These are phyloP conservation scores for Antennarius striatus DNA, from an alignment of 2,113 vertebrate species.

Conservation along the genomic window DNA sequence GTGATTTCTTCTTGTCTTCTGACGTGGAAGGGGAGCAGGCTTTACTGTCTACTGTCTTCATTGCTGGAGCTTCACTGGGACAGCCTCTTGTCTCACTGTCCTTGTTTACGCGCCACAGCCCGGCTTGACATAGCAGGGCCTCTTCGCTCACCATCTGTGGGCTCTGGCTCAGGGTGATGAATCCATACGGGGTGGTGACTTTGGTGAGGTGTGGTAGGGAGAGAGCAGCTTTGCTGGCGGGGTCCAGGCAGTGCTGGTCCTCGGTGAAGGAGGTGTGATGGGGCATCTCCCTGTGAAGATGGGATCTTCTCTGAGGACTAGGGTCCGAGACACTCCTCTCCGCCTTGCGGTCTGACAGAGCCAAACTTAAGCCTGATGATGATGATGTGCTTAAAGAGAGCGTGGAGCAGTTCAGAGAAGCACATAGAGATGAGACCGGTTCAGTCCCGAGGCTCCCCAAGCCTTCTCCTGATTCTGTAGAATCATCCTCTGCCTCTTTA, in stretches of 20 bases:
- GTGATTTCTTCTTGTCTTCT: conserved; percentile 19
- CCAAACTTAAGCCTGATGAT: not conserved
- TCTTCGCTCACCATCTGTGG: conserved; percentile 81
- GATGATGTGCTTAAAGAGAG: conserved; percentile 43
- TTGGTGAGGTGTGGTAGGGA: conserved; percentile 78
- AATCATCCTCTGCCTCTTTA: conserved; percentile 33
- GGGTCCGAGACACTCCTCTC: conserved; percentile 47
- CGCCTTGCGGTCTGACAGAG: conserved; percentile 7
- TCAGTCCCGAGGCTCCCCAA: conserved; percentile 9
- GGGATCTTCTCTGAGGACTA: conserved; percentile 11
- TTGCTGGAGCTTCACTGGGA: conserved; percentile 17
- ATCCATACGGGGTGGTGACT: conserved; percentile 77
- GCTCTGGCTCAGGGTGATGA: conserved; percentile 79
- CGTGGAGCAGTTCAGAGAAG: conserved; percentile 2
- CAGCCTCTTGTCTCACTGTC: conserved; percentile 17
- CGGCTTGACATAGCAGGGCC: conserved; percentile 74
- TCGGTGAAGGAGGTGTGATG: conserved; percentile 22
- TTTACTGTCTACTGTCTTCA: conserved; percentile 22
- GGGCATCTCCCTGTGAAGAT: conserved; percentile 7
- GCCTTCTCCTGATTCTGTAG: conserved; percentile 20
- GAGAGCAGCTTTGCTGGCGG: conserved; percentile 61
- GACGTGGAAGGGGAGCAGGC: conserved; percentile 20
- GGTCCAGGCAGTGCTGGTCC: conserved; percentile 69
- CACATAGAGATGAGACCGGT: not conserved
- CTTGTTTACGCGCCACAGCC: conserved; percentile 34